phyloP scores from a whole-genome alignment of 2,797 vertebrate genomes.

The Arrhamphus sclerolepis region DNA sequence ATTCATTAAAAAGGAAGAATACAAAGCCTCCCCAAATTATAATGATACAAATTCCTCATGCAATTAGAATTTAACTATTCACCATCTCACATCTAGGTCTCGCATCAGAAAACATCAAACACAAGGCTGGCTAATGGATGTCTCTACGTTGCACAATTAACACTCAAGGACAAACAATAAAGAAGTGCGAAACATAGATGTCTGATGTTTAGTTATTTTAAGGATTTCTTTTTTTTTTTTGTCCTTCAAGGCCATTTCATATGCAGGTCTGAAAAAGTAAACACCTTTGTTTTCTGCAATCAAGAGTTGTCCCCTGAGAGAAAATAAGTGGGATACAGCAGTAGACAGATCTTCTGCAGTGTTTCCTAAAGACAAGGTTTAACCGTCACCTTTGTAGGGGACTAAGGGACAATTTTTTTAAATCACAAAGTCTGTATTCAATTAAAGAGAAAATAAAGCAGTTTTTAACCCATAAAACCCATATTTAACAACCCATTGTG shows the following conservation, averaged over 20 bases:
- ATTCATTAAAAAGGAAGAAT: conserved; percentile 76
- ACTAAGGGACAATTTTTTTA: conserved; percentile 28
- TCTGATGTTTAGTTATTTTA: conserved; percentile 59
- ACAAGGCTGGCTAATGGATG: conserved; percentile 67
- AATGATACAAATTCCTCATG: conserved; percentile 75
- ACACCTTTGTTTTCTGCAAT: conserved; percentile 71
- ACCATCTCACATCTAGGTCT: conserved; percentile 75
- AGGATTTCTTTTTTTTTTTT: conserved; percentile 45
- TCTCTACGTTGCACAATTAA: conserved; percentile 75
- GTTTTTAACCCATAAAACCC: too few relatives aligned
- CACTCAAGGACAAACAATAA: conserved; percentile 81
- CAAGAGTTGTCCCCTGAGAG: conserved; percentile 52
- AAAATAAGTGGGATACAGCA: conserved; percentile 34
- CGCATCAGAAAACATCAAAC: conserved; percentile 80
- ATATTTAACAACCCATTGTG: too few relatives aligned
- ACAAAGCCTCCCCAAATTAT: conserved; percentile 78
- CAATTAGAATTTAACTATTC: conserved; percentile 80
- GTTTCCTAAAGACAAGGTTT: conserved; percentile 23
- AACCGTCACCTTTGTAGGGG: conserved; percentile 8
- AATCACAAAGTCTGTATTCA: too few relatives aligned
- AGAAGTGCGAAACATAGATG: conserved; percentile 59
- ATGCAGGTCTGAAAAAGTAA: conserved; percentile 70
- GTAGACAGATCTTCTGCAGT: conserved; percentile 18
- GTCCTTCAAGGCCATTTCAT: conserved; percentile 76
- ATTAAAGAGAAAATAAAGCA: too few relatives aligned